Conservation (phyloP, 2,888 invertebrate genomes). For the Drosophila testacea region DNA sequence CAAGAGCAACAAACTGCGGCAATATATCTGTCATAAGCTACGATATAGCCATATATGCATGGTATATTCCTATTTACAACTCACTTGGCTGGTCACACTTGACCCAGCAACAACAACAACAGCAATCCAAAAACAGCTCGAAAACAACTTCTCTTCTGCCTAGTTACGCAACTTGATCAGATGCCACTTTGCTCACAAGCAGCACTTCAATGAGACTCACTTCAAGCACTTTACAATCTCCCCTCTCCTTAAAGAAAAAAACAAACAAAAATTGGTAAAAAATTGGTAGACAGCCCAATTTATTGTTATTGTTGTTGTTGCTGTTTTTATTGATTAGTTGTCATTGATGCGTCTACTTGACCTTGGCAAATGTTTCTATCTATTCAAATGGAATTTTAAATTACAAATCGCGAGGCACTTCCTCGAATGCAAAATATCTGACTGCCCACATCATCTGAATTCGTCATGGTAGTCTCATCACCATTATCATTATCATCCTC, state of each 20-base stretch:
- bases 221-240: constrained; percentile 29
- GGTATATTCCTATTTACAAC: constrained; percentile 63
- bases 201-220: constrained; percentile 45
- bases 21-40: constrained; percentile 62
- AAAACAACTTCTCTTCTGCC: constrained; percentile 13
- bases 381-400: constrained; percentile 59
- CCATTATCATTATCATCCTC: constrained; percentile 21
- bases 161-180: constrained; percentile 63
- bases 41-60: constrained; percentile 10
- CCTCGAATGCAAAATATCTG: constrained; percentile 53
- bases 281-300: constrained; percentile 25
- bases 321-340: constrained; percentile 67
- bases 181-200: constrained; percentile 52
- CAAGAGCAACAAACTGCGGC: constrained; percentile 37
- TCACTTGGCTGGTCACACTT: constrained; percentile 59
- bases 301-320: constrained; percentile 22
- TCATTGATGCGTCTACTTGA: constrained; percentile 57
- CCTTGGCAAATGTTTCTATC: constrained; percentile 55
- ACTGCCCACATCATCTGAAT: constrained; percentile 63
- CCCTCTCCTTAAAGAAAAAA: neutral
- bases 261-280: neutral
- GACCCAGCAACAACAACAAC: constrained; percentile 52
- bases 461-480: constrained; percentile 46
- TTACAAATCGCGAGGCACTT: constrained; percentile 53
- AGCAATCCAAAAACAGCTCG: neutral